Percentiles rank a stretch among this genome's conserved stretches.
phyloP scores from a whole-genome alignment of 2,113 vertebrate genomes.

The Aplodontia rufa region DNA sequence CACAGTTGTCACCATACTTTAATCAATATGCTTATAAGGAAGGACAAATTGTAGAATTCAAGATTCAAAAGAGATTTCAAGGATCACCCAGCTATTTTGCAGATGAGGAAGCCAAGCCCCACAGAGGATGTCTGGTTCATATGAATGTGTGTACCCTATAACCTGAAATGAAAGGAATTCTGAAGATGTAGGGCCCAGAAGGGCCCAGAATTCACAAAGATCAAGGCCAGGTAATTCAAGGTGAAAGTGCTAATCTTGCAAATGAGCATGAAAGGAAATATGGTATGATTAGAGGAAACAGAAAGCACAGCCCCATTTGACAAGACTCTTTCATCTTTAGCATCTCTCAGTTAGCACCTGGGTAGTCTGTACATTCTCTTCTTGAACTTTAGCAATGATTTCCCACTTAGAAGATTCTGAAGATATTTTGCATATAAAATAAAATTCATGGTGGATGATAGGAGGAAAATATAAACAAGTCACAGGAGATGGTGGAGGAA shows the following conservation, averaged over 20 bases:
- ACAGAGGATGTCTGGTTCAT: neutral
- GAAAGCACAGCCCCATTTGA: neutral
- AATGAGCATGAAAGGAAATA: neutral
- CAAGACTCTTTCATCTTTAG: neutral
- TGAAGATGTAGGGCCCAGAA: neutral
- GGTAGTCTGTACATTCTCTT: neutral
- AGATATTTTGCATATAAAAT: conserved; percentile 27
- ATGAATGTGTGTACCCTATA: neutral
- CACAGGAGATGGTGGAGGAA: neutral
- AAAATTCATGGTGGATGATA: neutral
- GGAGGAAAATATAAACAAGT: conserved; percentile 38
- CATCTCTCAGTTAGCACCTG: conserved; percentile 1
- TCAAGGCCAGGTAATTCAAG: neutral
- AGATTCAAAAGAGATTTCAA: conserved; percentile 17
- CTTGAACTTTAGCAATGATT: conserved; percentile 3
- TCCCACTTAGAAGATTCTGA: conserved; percentile 5
- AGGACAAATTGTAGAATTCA: conserved; percentile 77
- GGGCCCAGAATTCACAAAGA: neutral
- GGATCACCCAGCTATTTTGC: neutral
- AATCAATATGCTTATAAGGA: conserved; percentile 79
- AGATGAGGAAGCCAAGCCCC: neutral
- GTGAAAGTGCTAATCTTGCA: neutral
- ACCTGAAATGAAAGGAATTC: neutral
- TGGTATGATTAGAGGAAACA: neutral
- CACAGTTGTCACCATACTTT: conserved; percentile 80